Evolutionary conservation across 2,888 invertebrate genomes (phyloP).

Genomic region (Trichacis sp.): DNA sequence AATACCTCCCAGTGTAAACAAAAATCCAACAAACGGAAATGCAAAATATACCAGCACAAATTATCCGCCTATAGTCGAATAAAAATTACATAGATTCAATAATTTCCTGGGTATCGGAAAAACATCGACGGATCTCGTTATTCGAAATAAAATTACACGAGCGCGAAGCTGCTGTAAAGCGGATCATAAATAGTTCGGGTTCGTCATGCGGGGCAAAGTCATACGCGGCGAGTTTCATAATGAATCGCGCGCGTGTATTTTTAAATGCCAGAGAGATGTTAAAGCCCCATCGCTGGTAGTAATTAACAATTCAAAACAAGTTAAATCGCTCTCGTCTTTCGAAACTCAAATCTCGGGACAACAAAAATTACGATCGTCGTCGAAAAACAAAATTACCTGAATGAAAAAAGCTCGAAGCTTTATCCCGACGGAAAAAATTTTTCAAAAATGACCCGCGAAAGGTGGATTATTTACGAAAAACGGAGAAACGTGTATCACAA

Average conservation of each 20-base stretch:
- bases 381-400: too few relatives aligned
- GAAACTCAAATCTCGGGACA: too few relatives aligned
- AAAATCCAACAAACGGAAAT: neutral
- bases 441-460: too few relatives aligned
- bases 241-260: constrained; percentile 33
- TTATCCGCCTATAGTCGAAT: too few relatives aligned
- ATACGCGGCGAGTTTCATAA: constrained; percentile 42
- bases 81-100: too few relatives aligned
- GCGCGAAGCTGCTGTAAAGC: constrained; percentile 26
- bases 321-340: too few relatives aligned
- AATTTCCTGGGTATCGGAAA: too few relatives aligned
- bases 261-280: constrained; percentile 31
- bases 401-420: too few relatives aligned
- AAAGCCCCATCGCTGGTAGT: too few relatives aligned
- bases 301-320: too few relatives aligned
- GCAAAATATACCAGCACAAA: too few relatives aligned
- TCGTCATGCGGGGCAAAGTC: constrained; percentile 41
- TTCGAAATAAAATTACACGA: neutral
- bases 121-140: neutral
- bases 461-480: too few relatives aligned
- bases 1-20: neutral
- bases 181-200: constrained; percentile 39
- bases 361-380: neutral
- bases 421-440: constrained; percentile 18
- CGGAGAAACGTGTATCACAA: constrained; percentile 15